phyloP scores from a whole-genome alignment of 2,113 vertebrate species.

The Heterotis niloticus region DNA sequence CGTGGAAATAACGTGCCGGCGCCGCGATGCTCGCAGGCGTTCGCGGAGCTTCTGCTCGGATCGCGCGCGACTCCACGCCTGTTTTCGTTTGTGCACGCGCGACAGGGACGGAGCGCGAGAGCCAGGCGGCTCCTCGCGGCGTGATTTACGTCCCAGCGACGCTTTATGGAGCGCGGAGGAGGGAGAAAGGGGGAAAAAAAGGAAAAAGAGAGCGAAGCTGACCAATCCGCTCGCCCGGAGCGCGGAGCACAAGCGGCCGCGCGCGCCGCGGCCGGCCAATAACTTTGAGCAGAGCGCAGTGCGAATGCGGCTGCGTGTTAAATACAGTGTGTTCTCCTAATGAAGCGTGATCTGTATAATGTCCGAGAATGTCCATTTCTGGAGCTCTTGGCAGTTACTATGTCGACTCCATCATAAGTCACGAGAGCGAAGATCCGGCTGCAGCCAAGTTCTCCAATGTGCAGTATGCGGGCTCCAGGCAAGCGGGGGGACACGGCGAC shows the following conservation, averaged over 20 bases:
- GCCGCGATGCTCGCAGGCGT: no score
- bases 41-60: no score
- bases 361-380: constrained; percentile 98
- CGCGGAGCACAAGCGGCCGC: constrained; percentile 63
- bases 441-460: constrained; percentile 79
- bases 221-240: constrained; percentile 92
- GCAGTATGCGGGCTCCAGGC: constrained; percentile 77
- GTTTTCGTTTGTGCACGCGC: no score
- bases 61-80: no score
- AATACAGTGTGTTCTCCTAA: constrained; percentile 70
- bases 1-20: no score
- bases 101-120: no score
- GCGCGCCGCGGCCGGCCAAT: constrained; percentile 88
- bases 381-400: constrained; percentile 98
- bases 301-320: constrained; percentile 69
- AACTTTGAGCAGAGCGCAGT: constrained; percentile 68
- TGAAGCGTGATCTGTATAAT: constrained; percentile 85
- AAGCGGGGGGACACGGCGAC: constrained; percentile 68
- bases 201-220: constrained; percentile 76
- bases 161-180: constrained; percentile 79
- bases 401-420: constrained; percentile 99
- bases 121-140: constrained; percentile 69
- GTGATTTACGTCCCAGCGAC: constrained; percentile 91
- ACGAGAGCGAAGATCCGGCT: constrained; percentile 87
- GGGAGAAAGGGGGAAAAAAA: no score